These are phyloP conservation scores for Brachypodius melanocephalos DNA, from an alignment of 2,113 vertebrate species.

Conservation along the genomic window DNA sequence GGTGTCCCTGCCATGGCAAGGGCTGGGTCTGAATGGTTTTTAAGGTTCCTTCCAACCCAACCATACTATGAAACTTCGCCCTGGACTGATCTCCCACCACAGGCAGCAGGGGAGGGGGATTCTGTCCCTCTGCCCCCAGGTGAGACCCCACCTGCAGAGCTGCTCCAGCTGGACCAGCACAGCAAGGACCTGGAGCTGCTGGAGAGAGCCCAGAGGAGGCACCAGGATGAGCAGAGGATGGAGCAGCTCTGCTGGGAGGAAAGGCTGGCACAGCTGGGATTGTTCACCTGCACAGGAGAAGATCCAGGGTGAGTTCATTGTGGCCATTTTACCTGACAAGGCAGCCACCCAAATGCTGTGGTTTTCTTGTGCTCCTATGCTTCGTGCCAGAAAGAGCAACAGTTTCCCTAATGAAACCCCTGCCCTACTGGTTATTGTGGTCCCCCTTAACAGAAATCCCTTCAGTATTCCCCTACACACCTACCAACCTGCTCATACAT, in stretches of 20 bases:
- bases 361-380: background rate
- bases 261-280: background rate
- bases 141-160: background rate
- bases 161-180: background rate
- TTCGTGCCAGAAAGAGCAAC: background rate
- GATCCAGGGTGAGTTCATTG: rapidly evolving
- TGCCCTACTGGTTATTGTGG: rapidly evolving
- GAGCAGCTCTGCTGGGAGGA: background rate
- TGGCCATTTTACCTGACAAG: background rate
- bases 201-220: background rate
- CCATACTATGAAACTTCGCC: rapidly evolving
- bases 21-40: rapidly evolving
- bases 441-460: background rate
- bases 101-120: background rate
- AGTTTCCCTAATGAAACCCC: background rate
- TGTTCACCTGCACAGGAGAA: background rate
- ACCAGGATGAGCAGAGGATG: background rate
- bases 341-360: background rate
- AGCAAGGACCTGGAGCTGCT: background rate
- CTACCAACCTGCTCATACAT: rapidly evolving
- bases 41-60: background rate
- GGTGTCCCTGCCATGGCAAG: background rate
- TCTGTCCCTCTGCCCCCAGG: background rate
- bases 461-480: background rate
- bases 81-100: rapidly evolving